Percentiles rank a stretch among this genome's conserved stretches.
These are phyloP conservation scores for Hybos culiciformis DNA, from an alignment of 2,888 invertebrate species.

Conservation along the genomic window DNA sequence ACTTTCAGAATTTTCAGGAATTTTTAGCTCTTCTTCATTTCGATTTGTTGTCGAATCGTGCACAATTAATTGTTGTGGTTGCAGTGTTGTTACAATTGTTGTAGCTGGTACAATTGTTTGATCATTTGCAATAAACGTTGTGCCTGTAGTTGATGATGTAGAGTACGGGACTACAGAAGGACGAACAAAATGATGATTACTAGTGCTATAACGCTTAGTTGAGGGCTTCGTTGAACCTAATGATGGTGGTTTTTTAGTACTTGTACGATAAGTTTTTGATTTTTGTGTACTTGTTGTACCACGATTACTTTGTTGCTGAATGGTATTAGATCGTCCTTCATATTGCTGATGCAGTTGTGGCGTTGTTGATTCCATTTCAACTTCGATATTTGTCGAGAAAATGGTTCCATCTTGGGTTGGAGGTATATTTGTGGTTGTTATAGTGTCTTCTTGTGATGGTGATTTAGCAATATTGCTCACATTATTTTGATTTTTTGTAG, in stretches of 20 bases:
- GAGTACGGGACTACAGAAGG: not conserved
- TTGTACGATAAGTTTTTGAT: not conserved
- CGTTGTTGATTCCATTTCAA: conserved; percentile 15
- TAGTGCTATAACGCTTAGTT: not conserved
- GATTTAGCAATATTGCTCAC: not conserved
- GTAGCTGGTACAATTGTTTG: not conserved
- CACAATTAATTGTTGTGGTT: conserved; percentile 3
- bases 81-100: conserved; percentile 13
- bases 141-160: not conserved
- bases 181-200: not conserved
- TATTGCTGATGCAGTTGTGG: conserved; percentile 18
- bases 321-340: conserved; percentile 22
- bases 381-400: conserved; percentile 12
- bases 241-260: conserved; percentile 15
- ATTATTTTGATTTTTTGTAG: not conserved
- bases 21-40: conserved; percentile 8
- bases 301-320: conserved; percentile 1
- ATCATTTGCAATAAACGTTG: not conserved
- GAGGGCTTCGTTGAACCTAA: conserved; percentile 22
- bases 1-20: conserved; percentile 13
- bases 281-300: not conserved
- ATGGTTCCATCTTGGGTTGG: conserved; percentile 10
- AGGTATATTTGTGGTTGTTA: conserved; percentile 13
- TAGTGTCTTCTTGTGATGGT: conserved; percentile 12
- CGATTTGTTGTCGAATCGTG: conserved; percentile 1